Evolutionary conservation across 2,113 vertebrate genomes (phyloP), one percentile per base, ranked within the genome.

Genomic region (Pangasianodon gigas): DNA sequence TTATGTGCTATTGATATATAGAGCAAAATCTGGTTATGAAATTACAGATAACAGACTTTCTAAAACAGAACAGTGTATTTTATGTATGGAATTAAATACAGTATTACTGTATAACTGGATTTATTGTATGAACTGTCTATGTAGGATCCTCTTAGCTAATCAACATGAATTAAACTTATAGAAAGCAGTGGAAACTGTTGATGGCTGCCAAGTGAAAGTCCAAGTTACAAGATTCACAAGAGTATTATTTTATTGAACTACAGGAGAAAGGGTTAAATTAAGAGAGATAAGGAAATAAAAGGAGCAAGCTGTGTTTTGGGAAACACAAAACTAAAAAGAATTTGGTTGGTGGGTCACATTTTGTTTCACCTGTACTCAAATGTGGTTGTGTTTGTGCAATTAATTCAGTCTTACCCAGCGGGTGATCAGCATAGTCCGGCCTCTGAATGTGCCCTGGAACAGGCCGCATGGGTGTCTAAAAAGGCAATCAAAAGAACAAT

Each of bases 361-460:
- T 83, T 6, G 4, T 10, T 80, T 32, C 7, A 85, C 48, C 6
- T 24, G 11, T 11, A 58, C 54, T 65, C 44, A 41, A 46, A 46
- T 74, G 26, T 37, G 19, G 6, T 44, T 44, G 48, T 62, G 54
- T 32, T 69, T 24, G 77, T 71, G 16, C 85, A 65, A 79, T 19
- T 67, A 82, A 32, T 90, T 75, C 85, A 41, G 82, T 92, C 90
- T 97, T 98, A 99, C 98, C 98, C 97, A 98, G 95, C 3, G 98
- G 98, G 90, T 99, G 98, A 94, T 99, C 98, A 58, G 98, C 98
- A 95, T 99, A 99, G 96, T 99, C 98, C 0, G 98, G 98, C 94
- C 98, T 98, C 94, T 98, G 98, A 95, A 99, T 99, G 84, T 97
- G 97, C 93, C 97, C 96, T 85, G 98, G 97, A 93, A 99, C 98